Evolutionary conservation across 1,140 invertebrate species (phyloP).

Genomic region (Drosophila quadrilineata): DNA sequence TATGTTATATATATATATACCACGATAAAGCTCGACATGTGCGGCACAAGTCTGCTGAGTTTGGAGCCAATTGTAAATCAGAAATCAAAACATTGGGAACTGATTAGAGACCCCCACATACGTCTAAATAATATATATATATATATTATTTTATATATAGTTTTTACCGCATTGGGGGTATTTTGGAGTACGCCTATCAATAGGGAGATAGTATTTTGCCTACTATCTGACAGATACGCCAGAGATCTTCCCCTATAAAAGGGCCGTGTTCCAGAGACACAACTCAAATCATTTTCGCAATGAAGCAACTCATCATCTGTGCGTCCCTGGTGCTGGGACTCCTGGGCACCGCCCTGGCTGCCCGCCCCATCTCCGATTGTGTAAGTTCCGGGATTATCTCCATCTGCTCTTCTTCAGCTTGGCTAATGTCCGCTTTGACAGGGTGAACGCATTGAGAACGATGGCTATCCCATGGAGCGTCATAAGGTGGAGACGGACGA

Average conservation of each 20-base stretch:
- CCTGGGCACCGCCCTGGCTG: constrained; percentile 44
- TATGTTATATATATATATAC: not conserved
- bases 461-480: constrained; percentile 70
- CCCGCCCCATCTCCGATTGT: constrained; percentile 62
- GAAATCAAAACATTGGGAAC: constrained; percentile 20
- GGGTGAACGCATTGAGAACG: constrained; percentile 61
- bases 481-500: constrained; percentile 60
- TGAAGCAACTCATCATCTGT: constrained; percentile 14
- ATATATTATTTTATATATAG: not conserved
- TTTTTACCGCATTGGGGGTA: too few relatives aligned
- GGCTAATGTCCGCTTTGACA: not conserved
- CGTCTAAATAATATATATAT: not conserved
- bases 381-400: constrained; percentile 44
- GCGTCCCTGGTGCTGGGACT: constrained; percentile 32
- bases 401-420: too few relatives aligned
- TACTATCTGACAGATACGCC: constrained; percentile 10
- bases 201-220: constrained; percentile 16
- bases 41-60: not conserved
- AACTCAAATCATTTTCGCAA: constrained; percentile 5
- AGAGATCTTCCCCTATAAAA: constrained; percentile 19
- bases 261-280: not conserved
- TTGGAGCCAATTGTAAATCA: constrained; percentile 32
- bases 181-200: constrained; percentile 3
- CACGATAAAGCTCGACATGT: constrained; percentile 23
- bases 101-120: constrained; percentile 20